A percentile compares a stretch with the other conserved stretches of the same genome.
These are phyloP conservation scores for Caenorhabditis imperialis DNA, from an alignment of 2,888 invertebrate species.

Conservation along the genomic window DNA sequence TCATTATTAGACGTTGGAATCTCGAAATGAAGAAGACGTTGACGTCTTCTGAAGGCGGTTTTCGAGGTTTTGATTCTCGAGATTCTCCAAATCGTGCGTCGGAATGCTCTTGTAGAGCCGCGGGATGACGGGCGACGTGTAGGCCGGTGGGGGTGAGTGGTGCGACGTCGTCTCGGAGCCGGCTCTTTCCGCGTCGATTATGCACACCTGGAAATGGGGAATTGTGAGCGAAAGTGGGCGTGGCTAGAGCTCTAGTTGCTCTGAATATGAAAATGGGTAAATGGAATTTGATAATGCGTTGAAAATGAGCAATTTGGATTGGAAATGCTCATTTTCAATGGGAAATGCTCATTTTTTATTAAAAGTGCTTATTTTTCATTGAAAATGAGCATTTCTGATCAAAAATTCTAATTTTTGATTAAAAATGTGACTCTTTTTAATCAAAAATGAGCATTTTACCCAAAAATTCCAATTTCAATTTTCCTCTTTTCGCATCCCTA, in stretches of 20 bases:
- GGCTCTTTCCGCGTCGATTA: slow-evolving; percentile 17
- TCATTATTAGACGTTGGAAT: slow-evolving; percentile 1
- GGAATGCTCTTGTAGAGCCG: slow-evolving; percentile 21
- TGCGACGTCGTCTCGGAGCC: neutral
- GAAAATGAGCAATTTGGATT: too few species aligned
- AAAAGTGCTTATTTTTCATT: too few species aligned
- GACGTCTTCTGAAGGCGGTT: too few species aligned
- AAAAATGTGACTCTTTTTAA: neutral
- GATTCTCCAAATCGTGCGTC: slow-evolving; percentile 3
- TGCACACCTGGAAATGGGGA: slow-evolving; percentile 30
- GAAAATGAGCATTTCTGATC: too few species aligned
- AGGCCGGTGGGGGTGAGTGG: slow-evolving; percentile 25
- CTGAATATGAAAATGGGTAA: too few species aligned
- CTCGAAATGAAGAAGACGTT: slow-evolving; percentile 6
- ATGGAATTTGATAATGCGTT: too few species aligned
- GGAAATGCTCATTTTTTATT: too few species aligned
- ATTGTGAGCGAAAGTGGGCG: neutral
- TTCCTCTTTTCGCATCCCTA: neutral
- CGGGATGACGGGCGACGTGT: slow-evolving; percentile 7
- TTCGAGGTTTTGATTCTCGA: too few species aligned
- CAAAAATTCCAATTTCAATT: neutral
- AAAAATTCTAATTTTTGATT: too few species aligned
- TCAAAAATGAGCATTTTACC: neutral
- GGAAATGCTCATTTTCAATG: too few species aligned
- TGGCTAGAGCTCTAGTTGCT: neutral